These are phyloP conservation scores for Chelmon rostratus DNA, from an alignment of 2,797 vertebrate species.

Conservation along the genomic window DNA sequence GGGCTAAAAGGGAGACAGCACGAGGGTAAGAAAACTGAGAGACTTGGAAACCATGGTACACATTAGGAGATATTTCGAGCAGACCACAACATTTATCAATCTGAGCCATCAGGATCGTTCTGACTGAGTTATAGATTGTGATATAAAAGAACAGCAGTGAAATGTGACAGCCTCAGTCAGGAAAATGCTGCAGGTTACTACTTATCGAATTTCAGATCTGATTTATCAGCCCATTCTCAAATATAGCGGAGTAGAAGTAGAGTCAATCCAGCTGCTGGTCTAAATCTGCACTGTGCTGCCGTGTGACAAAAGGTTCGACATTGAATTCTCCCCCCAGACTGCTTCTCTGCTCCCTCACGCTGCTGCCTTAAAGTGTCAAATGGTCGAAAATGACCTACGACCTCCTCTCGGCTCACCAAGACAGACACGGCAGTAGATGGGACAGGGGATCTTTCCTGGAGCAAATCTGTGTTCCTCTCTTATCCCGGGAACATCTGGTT, in stretches of 20 bases:
- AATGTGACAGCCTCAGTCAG: conserved; percentile 56
- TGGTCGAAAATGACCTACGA: conserved; percentile 65
- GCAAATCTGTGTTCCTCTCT: conserved; percentile 78
- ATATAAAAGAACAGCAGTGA: conserved; percentile 56
- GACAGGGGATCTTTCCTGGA: conserved; percentile 77
- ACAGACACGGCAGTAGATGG: conserved; percentile 73
- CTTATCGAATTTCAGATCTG: conserved; percentile 59
- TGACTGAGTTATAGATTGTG: conserved; percentile 53
- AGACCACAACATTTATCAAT: conserved; percentile 62
- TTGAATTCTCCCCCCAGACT: conserved; percentile 34
- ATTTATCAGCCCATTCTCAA: conserved; percentile 42
- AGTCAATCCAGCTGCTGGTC: conserved; percentile 36
- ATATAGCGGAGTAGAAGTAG: conserved; percentile 23
- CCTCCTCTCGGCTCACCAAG: conserved; percentile 57
- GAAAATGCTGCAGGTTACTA: conserved; percentile 31
- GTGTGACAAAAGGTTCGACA: conserved; percentile 40
- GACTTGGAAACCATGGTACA: conserved; percentile 48
- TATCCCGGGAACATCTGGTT: conserved; percentile 85
- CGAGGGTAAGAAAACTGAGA: conserved; percentile 31
- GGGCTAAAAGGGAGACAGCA: conserved; percentile 33
- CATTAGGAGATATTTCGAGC: conserved; percentile 57
- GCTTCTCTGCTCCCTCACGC: conserved; percentile 31
- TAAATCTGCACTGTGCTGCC: conserved; percentile 32
- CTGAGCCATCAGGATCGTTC: conserved; percentile 55
- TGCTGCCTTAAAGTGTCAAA: conserved; percentile 63